phyloP scores from a whole-genome alignment of 1,140 invertebrate genomes.

The Plectus sambesii region DNA sequence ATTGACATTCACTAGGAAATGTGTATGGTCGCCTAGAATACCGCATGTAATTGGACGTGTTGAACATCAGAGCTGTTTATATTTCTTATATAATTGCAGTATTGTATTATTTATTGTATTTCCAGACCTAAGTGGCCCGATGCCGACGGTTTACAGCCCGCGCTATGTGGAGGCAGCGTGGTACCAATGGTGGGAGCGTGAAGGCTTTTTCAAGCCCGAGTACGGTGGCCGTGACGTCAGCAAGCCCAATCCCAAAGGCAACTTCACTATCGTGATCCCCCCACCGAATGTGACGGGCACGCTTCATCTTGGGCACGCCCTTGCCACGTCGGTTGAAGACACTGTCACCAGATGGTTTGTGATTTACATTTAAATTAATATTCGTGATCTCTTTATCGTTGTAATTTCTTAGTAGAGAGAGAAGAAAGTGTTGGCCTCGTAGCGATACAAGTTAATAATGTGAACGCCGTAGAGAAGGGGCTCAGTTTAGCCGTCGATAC shows the following conservation, averaged over 20 bases:
- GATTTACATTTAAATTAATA: conserved; percentile 47
- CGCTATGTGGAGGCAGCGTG: conserved; percentile 94
- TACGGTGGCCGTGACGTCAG: conserved; percentile 58
- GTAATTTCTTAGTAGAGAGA: conserved; percentile 20
- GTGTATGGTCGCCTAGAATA: conserved; percentile 11
- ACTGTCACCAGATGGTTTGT: conserved; percentile 69
- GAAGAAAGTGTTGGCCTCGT: not conserved
- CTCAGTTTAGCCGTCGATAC: no score
- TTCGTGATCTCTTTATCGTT: no score
- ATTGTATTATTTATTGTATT: conserved; percentile 12
- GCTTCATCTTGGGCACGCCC: conserved; percentile 86
- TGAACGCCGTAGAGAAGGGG: no score
- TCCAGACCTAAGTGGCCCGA: conserved; percentile 56
- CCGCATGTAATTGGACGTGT: not conserved
- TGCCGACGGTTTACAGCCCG: conserved; percentile 92
- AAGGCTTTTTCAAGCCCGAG: conserved; percentile 96
- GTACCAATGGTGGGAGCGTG: conserved; percentile 87
- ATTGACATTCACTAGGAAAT: not conserved
- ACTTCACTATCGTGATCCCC: conserved; percentile 87
- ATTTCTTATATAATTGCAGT: conserved; percentile 8
- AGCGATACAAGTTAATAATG: no score
- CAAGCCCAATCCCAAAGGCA: conserved; percentile 39
- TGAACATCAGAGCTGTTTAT: not conserved
- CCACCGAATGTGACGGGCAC: conserved; percentile 95
- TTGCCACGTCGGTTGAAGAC: conserved; percentile 90